phyloP scores from a whole-genome alignment of 2,113 vertebrate genomes.

The Brevimyrus niger region DNA sequence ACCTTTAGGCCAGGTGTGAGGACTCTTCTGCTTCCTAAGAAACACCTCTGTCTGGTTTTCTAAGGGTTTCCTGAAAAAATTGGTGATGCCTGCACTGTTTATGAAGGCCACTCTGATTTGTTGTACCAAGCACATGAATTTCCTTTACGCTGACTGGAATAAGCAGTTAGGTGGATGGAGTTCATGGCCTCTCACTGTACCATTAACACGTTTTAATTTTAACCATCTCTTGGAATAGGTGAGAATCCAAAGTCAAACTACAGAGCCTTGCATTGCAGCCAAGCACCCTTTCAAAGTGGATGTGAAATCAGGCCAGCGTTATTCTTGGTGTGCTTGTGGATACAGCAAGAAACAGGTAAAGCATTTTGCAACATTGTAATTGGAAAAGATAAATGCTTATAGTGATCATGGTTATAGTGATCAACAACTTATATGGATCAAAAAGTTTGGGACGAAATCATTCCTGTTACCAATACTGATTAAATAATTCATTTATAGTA shows the following conservation, averaged over 20 bases:
- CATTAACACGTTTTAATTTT: background rate
- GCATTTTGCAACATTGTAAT: background rate
- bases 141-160: background rate
- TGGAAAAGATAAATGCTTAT: background rate
- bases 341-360: constrained; percentile 73
- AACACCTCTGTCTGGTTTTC: background rate
- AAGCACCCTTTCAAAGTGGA: constrained; percentile 67
- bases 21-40: background rate
- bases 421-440: no score
- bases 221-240: background rate
- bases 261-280: constrained; percentile 49
- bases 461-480: no score
- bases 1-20: no score
- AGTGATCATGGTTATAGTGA: no score
- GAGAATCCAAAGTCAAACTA: constrained; percentile 25
- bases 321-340: constrained; percentile 76
- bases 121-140: background rate
- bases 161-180: background rate
- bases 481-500: no score
- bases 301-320: constrained; percentile 61
- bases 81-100: background rate
- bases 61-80: background rate
- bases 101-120: background rate
- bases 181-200: background rate
- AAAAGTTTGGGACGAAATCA: no score